Percentiles rank a stretch among this genome's conserved stretches.
Evolutionary conservation across 2,888 invertebrate species (phyloP).

Genomic region (Xylota segnis): DNA sequence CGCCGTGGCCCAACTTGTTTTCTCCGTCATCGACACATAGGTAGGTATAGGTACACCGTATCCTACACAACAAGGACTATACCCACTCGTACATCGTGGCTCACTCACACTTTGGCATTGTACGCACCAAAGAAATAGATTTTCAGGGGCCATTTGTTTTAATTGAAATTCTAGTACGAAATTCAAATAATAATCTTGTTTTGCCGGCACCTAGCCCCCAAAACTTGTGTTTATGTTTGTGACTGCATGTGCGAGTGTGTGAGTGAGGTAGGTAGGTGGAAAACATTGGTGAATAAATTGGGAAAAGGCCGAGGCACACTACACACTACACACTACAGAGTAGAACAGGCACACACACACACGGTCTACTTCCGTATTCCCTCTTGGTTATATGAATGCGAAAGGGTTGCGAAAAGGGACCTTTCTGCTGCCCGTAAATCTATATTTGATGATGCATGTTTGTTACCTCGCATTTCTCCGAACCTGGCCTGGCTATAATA

Average conservation of each 20-base stretch:
- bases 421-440: constrained; percentile 76
- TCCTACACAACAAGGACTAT: neutral
- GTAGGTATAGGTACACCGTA: neutral
- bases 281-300: constrained; percentile 76
- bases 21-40: constrained; percentile 19
- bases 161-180: constrained; percentile 89
- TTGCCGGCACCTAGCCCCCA: constrained; percentile 74
- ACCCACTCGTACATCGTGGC: constrained; percentile 29
- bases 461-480: constrained; percentile 70
- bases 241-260: constrained; percentile 57
- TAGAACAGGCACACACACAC: too few species aligned
- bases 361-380: constrained; percentile 69
- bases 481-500: constrained; percentile 49
- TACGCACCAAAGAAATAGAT: constrained; percentile 74
- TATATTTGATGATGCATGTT: constrained; percentile 77
- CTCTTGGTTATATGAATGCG: constrained; percentile 75
- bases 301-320: constrained; percentile 66
- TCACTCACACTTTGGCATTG: constrained; percentile 68
- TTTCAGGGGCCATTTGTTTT: constrained; percentile 82
- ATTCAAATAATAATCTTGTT: constrained; percentile 77
- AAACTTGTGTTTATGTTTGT: constrained; percentile 73
- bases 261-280: constrained; percentile 37
- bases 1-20: too few species aligned
- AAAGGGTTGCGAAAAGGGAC: constrained; percentile 75
- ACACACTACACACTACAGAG: constrained; percentile 50